Percentiles rank a stretch among this genome's conserved stretches.
These are phyloP conservation scores for Collichthys lucidus DNA, from an alignment of 2,113 vertebrate genomes.

Conservation along the genomic window DNA sequence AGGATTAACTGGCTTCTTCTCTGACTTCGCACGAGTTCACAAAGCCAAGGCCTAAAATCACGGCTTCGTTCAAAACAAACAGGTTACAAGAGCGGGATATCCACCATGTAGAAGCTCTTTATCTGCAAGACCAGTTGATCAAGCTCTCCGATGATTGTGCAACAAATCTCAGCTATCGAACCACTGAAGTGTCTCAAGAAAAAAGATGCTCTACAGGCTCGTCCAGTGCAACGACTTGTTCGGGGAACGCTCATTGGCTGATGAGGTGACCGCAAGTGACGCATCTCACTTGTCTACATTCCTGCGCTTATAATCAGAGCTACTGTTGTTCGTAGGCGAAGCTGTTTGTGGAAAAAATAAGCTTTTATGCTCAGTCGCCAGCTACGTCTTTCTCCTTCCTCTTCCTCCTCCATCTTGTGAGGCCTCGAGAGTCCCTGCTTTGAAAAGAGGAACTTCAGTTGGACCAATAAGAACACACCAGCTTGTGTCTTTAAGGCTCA, in stretches of 20 bases:
- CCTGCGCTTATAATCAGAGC: slow-evolving; percentile 38
- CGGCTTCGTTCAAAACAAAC: slow-evolving; percentile 55
- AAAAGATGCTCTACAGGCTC: slow-evolving; percentile 82
- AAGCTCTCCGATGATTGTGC: slow-evolving; percentile 70
- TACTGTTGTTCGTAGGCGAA: slow-evolving; percentile 48
- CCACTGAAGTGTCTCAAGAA: slow-evolving; percentile 37
- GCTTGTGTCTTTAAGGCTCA: not conserved
- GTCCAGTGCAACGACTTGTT: slow-evolving; percentile 72
- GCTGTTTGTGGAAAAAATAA: slow-evolving; percentile 46
- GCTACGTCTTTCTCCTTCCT: not conserved
- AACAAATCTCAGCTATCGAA: slow-evolving; percentile 82
- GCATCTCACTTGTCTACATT: slow-evolving; percentile 66
- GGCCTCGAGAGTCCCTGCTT: not conserved
- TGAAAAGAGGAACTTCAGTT: not conserved
- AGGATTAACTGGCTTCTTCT: not conserved
- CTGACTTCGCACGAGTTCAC: not conserved
- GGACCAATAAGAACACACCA: not conserved
- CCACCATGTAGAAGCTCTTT: slow-evolving; percentile 31
- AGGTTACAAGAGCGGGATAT: slow-evolving; percentile 53
- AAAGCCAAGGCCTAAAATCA: slow-evolving; percentile 52
- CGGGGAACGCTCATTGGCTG: slow-evolving; percentile 59
- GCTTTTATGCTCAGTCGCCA: not conserved
- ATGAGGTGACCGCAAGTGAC: slow-evolving; percentile 43
- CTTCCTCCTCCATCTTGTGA: slow-evolving; percentile 15
- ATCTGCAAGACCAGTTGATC: slow-evolving; percentile 71